Percentiles rank a stretch among this genome's conserved stretches.
These are phyloP conservation scores for Pseudoips prasinana DNA, from an alignment of 2,888 invertebrate species.

Conservation along the genomic window DNA sequence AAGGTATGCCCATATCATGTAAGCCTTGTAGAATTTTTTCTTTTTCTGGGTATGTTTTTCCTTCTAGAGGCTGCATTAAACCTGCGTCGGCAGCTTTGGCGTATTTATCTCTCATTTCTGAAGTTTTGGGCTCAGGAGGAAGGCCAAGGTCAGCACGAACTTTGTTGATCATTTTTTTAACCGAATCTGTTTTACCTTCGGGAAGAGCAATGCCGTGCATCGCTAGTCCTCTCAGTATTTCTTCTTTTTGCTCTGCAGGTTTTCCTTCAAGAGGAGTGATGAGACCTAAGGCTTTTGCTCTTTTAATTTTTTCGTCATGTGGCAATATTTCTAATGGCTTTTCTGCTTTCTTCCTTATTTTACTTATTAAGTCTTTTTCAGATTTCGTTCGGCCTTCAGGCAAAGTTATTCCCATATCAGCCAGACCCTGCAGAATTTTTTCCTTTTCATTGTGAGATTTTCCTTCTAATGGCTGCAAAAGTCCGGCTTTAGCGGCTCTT, in stretches of 20 bases:
- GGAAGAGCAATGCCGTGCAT: constrained; percentile 1
- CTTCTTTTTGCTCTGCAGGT: constrained; percentile 19
- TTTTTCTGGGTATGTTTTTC: constrained; percentile 16
- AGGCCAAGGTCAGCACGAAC: constrained; percentile 12
- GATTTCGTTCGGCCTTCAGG: constrained; percentile 6
- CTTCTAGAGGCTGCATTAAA: constrained; percentile 11
- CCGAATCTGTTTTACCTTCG: constrained; percentile 9
- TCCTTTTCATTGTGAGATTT: constrained; percentile 6
- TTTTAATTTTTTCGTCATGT: not conserved
- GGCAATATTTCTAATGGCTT: not conserved
- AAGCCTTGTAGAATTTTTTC: constrained; percentile 24
- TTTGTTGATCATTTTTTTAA: constrained; percentile 8
- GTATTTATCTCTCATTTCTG: constrained; percentile 8
- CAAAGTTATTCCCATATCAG: constrained; percentile 2
- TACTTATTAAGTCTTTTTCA: constrained; percentile 3
- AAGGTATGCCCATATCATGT: constrained; percentile 23
- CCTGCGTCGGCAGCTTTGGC: constrained; percentile 9
- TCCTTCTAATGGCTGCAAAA: constrained; percentile 9
- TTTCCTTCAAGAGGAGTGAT: constrained; percentile 18
- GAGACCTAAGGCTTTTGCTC: constrained; percentile 9
- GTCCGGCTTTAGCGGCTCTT: constrained; percentile 5
- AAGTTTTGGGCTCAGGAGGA: constrained; percentile 15
- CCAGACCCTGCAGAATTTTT: constrained; percentile 1
- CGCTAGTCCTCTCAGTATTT: constrained; percentile 13
- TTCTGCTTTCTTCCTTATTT: not conserved